Conservation (phyloP, 2,113 vertebrate species). For the Coreoperca whiteheadi region DNA sequence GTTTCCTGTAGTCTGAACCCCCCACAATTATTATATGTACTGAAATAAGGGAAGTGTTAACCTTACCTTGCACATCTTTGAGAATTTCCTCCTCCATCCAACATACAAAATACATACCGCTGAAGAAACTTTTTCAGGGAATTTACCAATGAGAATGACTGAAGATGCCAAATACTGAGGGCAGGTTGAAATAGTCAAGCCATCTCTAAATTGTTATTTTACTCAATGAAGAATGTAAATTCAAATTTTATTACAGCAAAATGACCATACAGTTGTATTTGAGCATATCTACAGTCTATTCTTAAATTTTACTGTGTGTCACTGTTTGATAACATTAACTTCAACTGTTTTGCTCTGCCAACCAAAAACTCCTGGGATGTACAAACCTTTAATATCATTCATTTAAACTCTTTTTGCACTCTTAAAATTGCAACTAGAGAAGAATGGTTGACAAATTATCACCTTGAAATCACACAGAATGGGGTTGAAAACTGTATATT, state of each 20-base stretch:
- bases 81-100: not conserved
- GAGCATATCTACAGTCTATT: not conserved
- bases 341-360: not conserved
- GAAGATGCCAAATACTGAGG: not conserved
- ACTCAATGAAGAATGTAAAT: not conserved
- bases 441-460: not conserved
- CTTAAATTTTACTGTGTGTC: not conserved
- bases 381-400: not conserved
- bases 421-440: not conserved
- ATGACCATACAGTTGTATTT: not conserved
- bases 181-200: not conserved
- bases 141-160: not conserved
- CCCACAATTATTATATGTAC: too few relatives aligned
- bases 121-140: too few relatives aligned
- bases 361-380: too few relatives aligned
- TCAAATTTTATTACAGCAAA: not conserved
- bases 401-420: not conserved
- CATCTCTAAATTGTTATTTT: not conserved
- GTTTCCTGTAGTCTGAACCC: constrained; percentile 42
- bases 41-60: not conserved
- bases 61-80: not conserved
- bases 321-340: not conserved
- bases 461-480: not conserved
- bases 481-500: not conserved
- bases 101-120: too few relatives aligned